Base-by-base conservation (phyloP, 2,113 vertebrate genomes). In the Bombycilla garrulus region DNA sequence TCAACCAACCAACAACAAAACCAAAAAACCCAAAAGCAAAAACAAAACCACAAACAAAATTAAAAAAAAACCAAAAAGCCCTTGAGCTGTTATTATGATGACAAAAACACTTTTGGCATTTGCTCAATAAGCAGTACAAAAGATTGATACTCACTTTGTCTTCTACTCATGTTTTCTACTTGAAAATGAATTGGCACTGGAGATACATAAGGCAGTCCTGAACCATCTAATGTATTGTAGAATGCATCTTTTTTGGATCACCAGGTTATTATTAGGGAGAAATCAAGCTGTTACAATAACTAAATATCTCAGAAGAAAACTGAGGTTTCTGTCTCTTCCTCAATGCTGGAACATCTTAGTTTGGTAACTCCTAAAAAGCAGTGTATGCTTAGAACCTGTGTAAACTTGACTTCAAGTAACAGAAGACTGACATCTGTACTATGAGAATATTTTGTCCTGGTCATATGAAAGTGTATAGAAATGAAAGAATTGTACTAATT, bases 41-140 rank as follows among this genome's bases (percentile, higher is more conserved):
- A 65, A 1, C 21, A 38, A 67, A 47, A 9, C 21, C 11, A 42
- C 7, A 26, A 51, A 51, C 5, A 29, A 57, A 64, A 33, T 4
- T 0, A 2, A 3, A 29, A 15, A 35, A 23, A 38, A 14, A n/a
- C n/a, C n/a, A n/a, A 29, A 21, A 33, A 33, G 9, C 5, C 14
- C 36, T 29, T 9, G 18, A 54, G 4, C 21, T 54, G 12, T 65
- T 83, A 26, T 12, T 25, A 13, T 22, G 11, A 66, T 51, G 12
- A 26, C 21, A 66, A 35, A 67, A 90, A 2, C 0, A 0, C n/a
- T 57, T 85, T 65, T 47, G 20, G 9, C 0, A 0, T 60, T 83
- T 78, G 29, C 7, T 80, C 11, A 53, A 38, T 65, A 29, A 0
- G 0, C 6, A 38, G 8, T 33, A 45, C 7, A 28, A 50, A 72